These are phyloP conservation scores for Oligia latruncula DNA, from an alignment of 2,888 invertebrate species.

Conservation along the genomic window DNA sequence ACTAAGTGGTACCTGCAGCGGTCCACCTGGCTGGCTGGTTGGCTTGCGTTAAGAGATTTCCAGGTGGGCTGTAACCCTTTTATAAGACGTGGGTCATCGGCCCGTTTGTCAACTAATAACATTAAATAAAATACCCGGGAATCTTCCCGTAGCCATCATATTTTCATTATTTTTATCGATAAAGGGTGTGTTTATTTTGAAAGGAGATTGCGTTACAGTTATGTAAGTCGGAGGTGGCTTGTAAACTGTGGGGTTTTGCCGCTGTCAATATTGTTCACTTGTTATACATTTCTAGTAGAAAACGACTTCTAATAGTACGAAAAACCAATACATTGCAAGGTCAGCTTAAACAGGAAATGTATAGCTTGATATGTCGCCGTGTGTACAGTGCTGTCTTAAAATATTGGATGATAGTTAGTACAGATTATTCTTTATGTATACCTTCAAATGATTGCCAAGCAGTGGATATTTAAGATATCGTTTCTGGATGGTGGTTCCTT, in stretches of 20 bases:
- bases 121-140: background rate
- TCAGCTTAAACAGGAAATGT: too few relatives aligned
- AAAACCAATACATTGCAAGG: background rate
- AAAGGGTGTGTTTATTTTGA: conserved; percentile 53
- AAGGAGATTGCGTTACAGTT: conserved; percentile 34
- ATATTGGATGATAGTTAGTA: background rate
- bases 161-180: conserved; percentile 62
- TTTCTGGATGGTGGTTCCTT: too few relatives aligned
- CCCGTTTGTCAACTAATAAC: conserved; percentile 16
- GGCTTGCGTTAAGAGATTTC: background rate
- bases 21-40: background rate
- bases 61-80: background rate
- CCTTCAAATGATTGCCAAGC: too few relatives aligned
- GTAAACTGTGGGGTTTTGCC: conserved; percentile 28
- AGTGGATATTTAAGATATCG: too few relatives aligned
- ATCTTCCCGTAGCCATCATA: conserved; percentile 45
- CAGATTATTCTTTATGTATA: background rate
- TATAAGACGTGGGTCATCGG: background rate
- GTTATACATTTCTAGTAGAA: too few relatives aligned
- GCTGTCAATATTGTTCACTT: conserved; percentile 31
- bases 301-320: too few relatives aligned
- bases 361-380: too few relatives aligned
- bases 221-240: conserved; percentile 33
- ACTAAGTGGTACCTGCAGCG: background rate
- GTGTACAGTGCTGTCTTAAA: background rate